Evolutionary conservation across 2,113 vertebrate genomes (phyloP).

Genomic region (Excalfactoria chinensis): DNA sequence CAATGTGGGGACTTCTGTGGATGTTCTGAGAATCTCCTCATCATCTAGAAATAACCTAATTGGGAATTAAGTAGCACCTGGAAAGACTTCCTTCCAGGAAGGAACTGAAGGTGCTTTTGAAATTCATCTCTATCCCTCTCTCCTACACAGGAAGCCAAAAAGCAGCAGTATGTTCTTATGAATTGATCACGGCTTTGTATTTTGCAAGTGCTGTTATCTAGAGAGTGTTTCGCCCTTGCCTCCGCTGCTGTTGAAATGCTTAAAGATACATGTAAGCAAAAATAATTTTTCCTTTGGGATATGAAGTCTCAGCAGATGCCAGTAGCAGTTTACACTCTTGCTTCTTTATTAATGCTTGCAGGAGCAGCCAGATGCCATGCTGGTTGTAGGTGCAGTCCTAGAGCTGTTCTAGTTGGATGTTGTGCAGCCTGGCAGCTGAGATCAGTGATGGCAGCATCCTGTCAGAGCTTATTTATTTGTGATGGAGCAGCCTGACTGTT

Average conservation of each 20-base stretch:
- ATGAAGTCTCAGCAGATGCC: conserved; percentile 39
- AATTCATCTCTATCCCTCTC: not conserved
- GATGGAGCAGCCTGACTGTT: not conserved
- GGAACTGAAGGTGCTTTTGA: not conserved
- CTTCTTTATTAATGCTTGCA: conserved; percentile 21
- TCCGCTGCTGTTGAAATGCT: conserved; percentile 34
- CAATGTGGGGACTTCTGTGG: not conserved
- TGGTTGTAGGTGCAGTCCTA: not conserved
- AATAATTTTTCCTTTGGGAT: conserved; percentile 35
- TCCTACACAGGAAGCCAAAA: not conserved
- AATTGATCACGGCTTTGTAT: not conserved
- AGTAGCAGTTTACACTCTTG: conserved; percentile 36
- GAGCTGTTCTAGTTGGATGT: not conserved
- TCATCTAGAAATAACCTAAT: not conserved
- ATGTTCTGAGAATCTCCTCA: not conserved
- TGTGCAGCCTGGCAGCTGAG: not conserved
- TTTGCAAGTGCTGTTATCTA: not conserved
- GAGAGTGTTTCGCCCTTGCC: not conserved
- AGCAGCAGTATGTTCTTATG: not conserved
- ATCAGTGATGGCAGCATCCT: conserved; percentile 8
- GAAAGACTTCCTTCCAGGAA: not conserved
- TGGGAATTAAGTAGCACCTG: not conserved
- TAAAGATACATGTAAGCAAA: conserved; percentile 6
- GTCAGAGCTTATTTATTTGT: conserved; percentile 35
- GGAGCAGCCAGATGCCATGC: not conserved